Conservation (phyloP, 2,113 vertebrate species). For the Corapipo altera region DNA sequence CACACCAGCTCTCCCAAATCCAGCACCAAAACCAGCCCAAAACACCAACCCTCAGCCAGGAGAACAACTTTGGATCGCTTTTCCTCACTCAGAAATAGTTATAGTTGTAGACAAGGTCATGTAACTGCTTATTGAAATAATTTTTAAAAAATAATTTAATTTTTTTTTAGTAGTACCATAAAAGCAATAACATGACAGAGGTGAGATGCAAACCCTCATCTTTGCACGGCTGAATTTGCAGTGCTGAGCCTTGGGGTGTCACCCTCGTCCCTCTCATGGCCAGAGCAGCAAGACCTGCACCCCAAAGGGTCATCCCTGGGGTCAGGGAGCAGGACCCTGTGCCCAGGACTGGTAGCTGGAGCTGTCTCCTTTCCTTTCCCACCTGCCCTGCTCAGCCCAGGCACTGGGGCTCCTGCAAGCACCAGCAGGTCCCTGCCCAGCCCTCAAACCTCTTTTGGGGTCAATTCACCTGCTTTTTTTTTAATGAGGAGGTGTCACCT, state of each 20-base stretch:
- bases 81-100: neutral
- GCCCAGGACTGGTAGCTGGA: too few relatives aligned
- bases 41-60: neutral
- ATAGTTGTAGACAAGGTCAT: neutral
- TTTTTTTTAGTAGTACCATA: neutral
- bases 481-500: neutral
- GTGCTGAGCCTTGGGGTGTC: neutral
- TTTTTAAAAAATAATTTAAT: neutral
- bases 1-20: fast-evolving
- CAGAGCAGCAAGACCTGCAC: neutral
- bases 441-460: neutral
- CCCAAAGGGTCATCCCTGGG: neutral
- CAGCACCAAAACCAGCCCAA: neutral
- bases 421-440: neutral
- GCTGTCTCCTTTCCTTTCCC: neutral
- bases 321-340: neutral
- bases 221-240: neutral
- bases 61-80: neutral
- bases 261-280: neutral
- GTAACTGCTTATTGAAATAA: neutral
- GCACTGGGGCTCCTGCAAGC: neutral
- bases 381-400: neutral
- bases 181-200: neutral
- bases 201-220: neutral
- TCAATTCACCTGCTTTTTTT: neutral